These are phyloP conservation scores for Gobiocypris rarus DNA, from an alignment of 2,113 vertebrate species.

Conservation along the genomic window DNA sequence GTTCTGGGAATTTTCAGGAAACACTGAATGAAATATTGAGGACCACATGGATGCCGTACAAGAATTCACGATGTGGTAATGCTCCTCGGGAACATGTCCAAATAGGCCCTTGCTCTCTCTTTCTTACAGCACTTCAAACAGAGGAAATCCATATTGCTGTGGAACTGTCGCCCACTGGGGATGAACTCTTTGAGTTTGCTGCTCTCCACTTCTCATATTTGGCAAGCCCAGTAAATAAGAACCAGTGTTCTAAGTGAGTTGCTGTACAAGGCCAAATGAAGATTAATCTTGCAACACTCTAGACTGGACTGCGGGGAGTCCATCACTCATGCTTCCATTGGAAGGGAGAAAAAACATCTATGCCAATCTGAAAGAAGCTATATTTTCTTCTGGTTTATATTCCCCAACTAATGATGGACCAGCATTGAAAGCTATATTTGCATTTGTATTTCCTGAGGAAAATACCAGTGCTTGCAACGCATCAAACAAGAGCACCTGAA, in stretches of 20 bases:
- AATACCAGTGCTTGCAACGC: not conserved
- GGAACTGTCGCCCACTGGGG: not conserved
- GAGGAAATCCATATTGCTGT: constrained; percentile 25
- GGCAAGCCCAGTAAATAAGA: constrained; percentile 43
- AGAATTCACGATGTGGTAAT: not conserved
- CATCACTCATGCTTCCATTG: constrained; percentile 17
- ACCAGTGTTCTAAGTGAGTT: constrained; percentile 9
- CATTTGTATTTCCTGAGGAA: not conserved
- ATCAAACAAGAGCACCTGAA: not conserved
- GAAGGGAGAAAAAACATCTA: not conserved
- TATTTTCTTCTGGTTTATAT: not conserved
- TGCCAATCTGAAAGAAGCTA: not conserved
- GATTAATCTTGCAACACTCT: constrained; percentile 29
- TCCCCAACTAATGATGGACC: not conserved
- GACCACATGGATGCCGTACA: not conserved
- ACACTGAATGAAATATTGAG: constrained; percentile 8
- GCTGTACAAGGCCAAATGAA: constrained; percentile 28
- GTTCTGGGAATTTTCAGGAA: not conserved
- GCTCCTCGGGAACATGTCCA: not conserved
- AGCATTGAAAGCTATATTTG: not conserved
- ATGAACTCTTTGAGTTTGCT: constrained; percentile 1
- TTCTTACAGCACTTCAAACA: not conserved
- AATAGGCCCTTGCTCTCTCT: not conserved
- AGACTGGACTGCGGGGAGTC: constrained; percentile 26
- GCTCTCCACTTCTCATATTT: constrained; percentile 30